phyloP scores from a whole-genome alignment of 1,140 invertebrate species.

The Papilio polyxenes region DNA sequence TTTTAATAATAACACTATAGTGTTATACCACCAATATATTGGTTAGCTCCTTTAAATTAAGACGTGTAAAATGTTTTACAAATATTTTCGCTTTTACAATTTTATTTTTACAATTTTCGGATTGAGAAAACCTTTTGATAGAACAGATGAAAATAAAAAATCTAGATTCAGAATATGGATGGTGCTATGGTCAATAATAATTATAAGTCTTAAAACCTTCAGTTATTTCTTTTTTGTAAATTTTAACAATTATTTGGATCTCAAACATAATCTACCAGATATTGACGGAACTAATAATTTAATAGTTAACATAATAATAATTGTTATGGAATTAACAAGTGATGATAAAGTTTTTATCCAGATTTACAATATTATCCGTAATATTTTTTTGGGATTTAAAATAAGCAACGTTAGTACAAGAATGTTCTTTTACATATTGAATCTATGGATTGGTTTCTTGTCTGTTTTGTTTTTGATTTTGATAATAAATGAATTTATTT shows the following conservation, averaged over 20 bases:
- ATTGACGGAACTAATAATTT: constrained; percentile 57
- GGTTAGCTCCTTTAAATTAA: neutral
- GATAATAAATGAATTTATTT: constrained; percentile 55
- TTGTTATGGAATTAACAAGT: constrained; percentile 50
- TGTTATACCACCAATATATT: neutral
- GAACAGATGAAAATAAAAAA: constrained; percentile 21
- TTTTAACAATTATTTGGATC: constrained; percentile 43
- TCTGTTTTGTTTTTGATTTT: constrained; percentile 43
- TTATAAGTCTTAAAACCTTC: constrained; percentile 37
- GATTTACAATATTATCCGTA: constrained; percentile 50
- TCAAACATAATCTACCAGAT: constrained; percentile 51
- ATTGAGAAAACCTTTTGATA: constrained; percentile 51
- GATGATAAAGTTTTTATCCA: constrained; percentile 42
- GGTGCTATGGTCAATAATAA: constrained; percentile 44
- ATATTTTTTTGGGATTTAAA: constrained; percentile 49
- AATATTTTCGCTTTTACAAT: constrained; percentile 55
- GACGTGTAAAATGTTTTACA: constrained; percentile 57
- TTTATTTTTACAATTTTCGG: constrained; percentile 55
- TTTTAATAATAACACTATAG: neutral
- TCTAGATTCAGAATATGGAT: constrained; percentile 23
- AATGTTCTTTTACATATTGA: constrained; percentile 52
- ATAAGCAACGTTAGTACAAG: constrained; percentile 47
- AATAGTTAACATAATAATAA: constrained; percentile 50
- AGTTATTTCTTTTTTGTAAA: constrained; percentile 42
- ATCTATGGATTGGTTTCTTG: constrained; percentile 49